Percentiles rank a stretch among this genome's conserved stretches.
These are phyloP conservation scores for Drosophila affinis DNA, from an alignment of 2,888 invertebrate genomes.

Conservation along the genomic window DNA sequence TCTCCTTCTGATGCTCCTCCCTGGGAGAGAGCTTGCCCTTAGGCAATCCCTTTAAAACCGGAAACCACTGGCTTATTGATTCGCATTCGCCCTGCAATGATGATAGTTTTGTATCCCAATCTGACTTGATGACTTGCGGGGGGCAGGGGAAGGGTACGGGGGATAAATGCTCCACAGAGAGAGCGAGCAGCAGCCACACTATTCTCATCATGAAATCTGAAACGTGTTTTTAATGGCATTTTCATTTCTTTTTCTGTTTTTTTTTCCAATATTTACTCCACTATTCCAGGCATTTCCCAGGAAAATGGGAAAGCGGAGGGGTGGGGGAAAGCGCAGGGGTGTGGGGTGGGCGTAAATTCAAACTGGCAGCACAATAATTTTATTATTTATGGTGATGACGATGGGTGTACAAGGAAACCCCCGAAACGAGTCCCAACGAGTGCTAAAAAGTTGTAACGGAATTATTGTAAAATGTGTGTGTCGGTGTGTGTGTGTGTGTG, in stretches of 20 bases:
- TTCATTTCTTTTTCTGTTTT: constrained; percentile 42
- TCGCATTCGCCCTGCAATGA: neutral
- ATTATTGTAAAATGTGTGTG: constrained; percentile 73
- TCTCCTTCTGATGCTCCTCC: no score
- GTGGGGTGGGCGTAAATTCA: constrained; percentile 65
- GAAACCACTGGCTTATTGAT: constrained; percentile 12
- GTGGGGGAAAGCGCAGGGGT: neutral
- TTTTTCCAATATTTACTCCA: constrained; percentile 67
- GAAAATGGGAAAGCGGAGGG: neutral
- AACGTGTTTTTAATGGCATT: constrained; percentile 74
- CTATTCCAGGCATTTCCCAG: neutral
- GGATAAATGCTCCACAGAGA: neutral
- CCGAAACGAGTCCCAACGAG: constrained; percentile 5
- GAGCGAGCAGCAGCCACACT: neutral
- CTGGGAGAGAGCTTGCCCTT: neutral
- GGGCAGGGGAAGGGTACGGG: neutral
- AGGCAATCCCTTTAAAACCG: neutral
- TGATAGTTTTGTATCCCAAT: constrained; percentile 10
- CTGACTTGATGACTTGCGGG: constrained; percentile 18
- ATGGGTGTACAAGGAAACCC: constrained; percentile 31
- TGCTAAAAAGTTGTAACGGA: constrained; percentile 68
- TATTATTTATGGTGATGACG: constrained; percentile 76
- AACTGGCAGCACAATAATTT: constrained; percentile 77
- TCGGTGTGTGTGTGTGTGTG: constrained; percentile 50
- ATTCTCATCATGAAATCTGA: constrained; percentile 45